Base-by-base conservation (phyloP, 2,797 vertebrate genomes). In the Artibeus jamaicensis region DNA sequence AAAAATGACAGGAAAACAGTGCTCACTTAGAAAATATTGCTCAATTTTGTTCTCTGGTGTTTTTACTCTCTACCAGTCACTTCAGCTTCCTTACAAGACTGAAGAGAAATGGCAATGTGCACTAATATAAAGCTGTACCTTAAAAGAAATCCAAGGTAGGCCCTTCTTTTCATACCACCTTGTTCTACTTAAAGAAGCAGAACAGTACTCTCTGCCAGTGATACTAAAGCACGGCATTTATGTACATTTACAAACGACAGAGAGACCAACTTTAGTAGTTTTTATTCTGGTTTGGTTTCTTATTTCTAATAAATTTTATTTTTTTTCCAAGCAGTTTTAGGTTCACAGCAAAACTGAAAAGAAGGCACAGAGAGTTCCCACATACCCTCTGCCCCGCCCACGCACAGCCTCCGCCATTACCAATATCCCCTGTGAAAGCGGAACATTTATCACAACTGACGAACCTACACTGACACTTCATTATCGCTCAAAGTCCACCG, bases 1-100 rank as follows among this genome's bases (percentile, higher is more conserved):
- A 97, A 97, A 97, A 97, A 96, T 93, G 93, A 97, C 93, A 96
- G 53, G 95, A 97, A 96, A 97, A 96, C 94, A 93, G 91, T 48
- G 89, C 84, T 97, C 70, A 85, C 86, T 90, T 89, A 15, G 95
- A 93, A 97, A 97, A 97, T 91, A 96, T 59, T 96, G 91, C 77
- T 89, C 95, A 83, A 67, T 94, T 97, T 93, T 90, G 84, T 95
- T 97, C 92, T 92, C 92, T 67, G 70, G 70, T 91, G 65, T 76
- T 95, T 89, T 96, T 42, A 89, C 89, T 85, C 68, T 94, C 85
- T 59, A 91, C 67, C n/a, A 84, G 53, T 94, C 44, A 93, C 77
- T 94, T 84, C 83, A 62, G 46, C 53, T 79, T 94, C 82, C 92
- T 94, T 81, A 83, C 50, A 95, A 96, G 92, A 90, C 50, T 71